Evolutionary conservation across 2,113 vertebrate species (phyloP).

Genomic region (Ibidorhyncha struthersii): DNA sequence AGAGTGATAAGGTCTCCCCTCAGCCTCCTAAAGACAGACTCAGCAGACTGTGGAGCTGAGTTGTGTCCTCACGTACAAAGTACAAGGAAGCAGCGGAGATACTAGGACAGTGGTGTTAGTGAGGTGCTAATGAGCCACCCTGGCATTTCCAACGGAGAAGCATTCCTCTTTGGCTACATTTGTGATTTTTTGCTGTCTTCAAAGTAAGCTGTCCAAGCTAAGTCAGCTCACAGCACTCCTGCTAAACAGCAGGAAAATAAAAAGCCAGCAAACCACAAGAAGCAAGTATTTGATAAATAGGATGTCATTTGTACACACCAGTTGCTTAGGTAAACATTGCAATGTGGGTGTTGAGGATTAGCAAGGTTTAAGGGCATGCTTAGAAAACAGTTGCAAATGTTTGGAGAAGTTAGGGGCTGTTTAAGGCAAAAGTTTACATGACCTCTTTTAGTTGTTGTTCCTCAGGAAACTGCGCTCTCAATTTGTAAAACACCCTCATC

Average conservation of each 20-base stretch:
- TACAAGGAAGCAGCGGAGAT: rapidly evolving
- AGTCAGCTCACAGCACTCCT: background rate
- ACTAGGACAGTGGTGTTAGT: too few species aligned
- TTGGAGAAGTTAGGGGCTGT: background rate
- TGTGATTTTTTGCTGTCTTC: background rate
- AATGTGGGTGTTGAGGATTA: background rate
- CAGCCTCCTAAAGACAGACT: too few species aligned
- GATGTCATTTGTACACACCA: background rate
- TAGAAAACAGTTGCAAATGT: background rate
- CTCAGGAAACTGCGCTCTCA: background rate
- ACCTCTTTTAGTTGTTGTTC: background rate
- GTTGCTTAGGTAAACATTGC: background rate
- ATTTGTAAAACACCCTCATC: background rate
- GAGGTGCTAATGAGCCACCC: background rate
- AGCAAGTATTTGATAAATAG: background rate
- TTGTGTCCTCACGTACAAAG: rapidly evolving
- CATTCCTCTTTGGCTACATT: rapidly evolving
- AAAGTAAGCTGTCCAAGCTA: background rate
- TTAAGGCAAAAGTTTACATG: background rate
- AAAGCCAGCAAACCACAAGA: background rate
- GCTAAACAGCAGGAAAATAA: background rate
- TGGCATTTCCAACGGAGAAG: background rate
- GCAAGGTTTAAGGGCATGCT: background rate
- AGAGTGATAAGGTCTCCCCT: too few species aligned
- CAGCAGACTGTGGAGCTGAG: rapidly evolving